Evolutionary conservation across 2,888 invertebrate genomes (phyloP), one percentile per base, ranked within the genome.

Genomic region (Metellina segmentata): DNA sequence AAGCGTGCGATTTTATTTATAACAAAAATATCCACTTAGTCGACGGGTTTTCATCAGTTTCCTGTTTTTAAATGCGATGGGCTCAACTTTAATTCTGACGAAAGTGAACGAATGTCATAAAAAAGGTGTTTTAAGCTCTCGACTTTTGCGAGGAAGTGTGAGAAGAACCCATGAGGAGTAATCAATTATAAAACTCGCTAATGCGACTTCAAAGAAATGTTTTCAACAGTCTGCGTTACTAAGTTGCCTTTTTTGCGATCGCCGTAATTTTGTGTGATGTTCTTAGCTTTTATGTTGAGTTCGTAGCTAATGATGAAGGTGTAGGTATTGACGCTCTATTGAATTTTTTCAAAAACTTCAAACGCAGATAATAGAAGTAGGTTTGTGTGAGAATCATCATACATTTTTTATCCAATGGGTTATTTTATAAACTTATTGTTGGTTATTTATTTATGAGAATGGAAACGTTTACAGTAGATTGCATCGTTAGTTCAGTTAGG

Each of bases 131-230:
- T 20, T n/a, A 20, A 49, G 20, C 53, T 51, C 49, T 6, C 13
- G 77, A 51, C 11, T 49, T 13, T 49, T 34, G 34, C 34, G 34
- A 34, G 34, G 34, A n/a, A n/a, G n/a, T n/a, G n/a, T n/a, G 61
- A 61, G 53, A 79, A 13, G 19, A 20, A 49, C 79, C 61, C 79
- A 19, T 49, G 49, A 81, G 81, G n/a, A 13, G 70, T 7, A 49
- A 70, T n/a, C 81, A 81, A 81, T 81, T 81, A 48, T 9, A 49
- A 81, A 81, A 69, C 48, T 48, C 49, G n/a, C n/a, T 81, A 81
- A 70, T 81, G 70, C 81, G 16, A 81, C 81, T 81, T 70, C 81
- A 81, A 81, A 81, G 70, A 11, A 53, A 77, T n/a, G 16, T 77
- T 61, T 61, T 61, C 61, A 16, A 16, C 61, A 61, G 61, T 16